Percentiles rank a stretch among this genome's conserved stretches.
These are phyloP conservation scores for Gouania willdenowi DNA, from an alignment of 2,797 vertebrate species.

Conservation along the genomic window DNA sequence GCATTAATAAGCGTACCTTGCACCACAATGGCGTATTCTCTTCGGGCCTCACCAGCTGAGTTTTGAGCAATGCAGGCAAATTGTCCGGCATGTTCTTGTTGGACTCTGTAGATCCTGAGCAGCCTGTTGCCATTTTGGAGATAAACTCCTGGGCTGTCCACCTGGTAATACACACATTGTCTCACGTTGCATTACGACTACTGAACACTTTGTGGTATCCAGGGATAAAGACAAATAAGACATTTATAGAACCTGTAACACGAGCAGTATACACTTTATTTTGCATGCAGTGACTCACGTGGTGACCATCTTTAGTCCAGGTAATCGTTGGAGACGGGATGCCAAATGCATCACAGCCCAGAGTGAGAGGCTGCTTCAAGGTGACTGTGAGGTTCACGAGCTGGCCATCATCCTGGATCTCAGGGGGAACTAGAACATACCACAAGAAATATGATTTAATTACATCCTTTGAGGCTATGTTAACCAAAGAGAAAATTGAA, in stretches of 20 bases:
- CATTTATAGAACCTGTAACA: too few relatives aligned
- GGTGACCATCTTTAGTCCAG: conserved; percentile 82
- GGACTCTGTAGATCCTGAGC: conserved; percentile 78
- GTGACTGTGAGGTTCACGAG: conserved; percentile 76
- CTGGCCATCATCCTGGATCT: conserved; percentile 76
- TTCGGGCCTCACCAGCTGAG: conserved; percentile 72
- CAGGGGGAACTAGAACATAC: conserved; percentile 76
- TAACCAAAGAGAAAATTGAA: neutral
- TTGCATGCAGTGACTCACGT: too few relatives aligned
- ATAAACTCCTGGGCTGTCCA: conserved; percentile 61
- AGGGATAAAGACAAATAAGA: too few relatives aligned
- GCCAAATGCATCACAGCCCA: conserved; percentile 80
- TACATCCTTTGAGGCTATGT: too few relatives aligned
- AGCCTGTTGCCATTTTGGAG: conserved; percentile 73
- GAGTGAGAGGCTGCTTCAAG: conserved; percentile 79
- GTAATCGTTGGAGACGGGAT: conserved; percentile 77
- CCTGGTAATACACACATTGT: conserved; percentile 53
- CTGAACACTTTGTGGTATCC: conserved; percentile 63
- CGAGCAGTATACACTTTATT: too few relatives aligned
- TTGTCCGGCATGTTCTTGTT: conserved; percentile 75
- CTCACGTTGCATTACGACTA: conserved; percentile 4
- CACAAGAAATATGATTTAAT: neutral
- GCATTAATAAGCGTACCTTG: conserved; percentile 77
- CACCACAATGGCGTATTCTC: conserved; percentile 77
- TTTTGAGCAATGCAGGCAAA: conserved; percentile 81